Evolutionary conservation across 2,797 vertebrate genomes (phyloP), one percentile per base, ranked within the genome.

Genomic region (Distichodus sexfasciatus): DNA sequence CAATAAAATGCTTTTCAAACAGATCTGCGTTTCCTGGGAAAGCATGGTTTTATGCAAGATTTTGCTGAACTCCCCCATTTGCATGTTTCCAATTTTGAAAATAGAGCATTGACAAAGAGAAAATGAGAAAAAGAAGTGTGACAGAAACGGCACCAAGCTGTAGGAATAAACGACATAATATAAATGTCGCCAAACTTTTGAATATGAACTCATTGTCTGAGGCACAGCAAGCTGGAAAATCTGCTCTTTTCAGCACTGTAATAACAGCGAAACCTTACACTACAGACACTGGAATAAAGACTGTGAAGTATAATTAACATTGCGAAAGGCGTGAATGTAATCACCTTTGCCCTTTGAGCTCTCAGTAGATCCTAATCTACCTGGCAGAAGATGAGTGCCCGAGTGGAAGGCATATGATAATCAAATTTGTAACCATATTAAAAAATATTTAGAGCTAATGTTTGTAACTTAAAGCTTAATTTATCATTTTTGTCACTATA

Each of bases 311-410:
- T 31, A 17, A 53, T 53, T 15, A 15, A 3, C 50, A 29, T 14
- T 36, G 33, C 33, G 19, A 61, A 47, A 19, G 19, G 21, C 58
- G 63, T 44, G 19, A 44, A 31, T 41, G 28, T 43, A 19, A 44
- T 15, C 19, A 36, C 33, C 33, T 15, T 59, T 60, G 66, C 17
- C 65, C 72, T 70, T 70, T 66, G 54, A 9, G 33, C 54, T 31
- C 21, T 58, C 43, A 12, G 54, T 17, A 21, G 17, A n/a, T n/a
- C n/a, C n/a, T n/a, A n/a, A n/a, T n/a, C n/a, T n/a, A n/a, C n/a
- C n/a, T n/a, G n/a, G n/a, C n/a, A n/a, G n/a, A n/a, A 11, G 8
- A 6, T 19, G 11, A 68, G 6, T n/a, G n/a, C n/a, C n/a, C n/a
- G n/a, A n/a, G n/a, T n/a, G n/a, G n/a, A n/a, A n/a, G n/a, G n/a